These are phyloP conservation scores for Saxidomus purpurata DNA, from an alignment of 1,140 invertebrate species.

Conservation along the genomic window DNA sequence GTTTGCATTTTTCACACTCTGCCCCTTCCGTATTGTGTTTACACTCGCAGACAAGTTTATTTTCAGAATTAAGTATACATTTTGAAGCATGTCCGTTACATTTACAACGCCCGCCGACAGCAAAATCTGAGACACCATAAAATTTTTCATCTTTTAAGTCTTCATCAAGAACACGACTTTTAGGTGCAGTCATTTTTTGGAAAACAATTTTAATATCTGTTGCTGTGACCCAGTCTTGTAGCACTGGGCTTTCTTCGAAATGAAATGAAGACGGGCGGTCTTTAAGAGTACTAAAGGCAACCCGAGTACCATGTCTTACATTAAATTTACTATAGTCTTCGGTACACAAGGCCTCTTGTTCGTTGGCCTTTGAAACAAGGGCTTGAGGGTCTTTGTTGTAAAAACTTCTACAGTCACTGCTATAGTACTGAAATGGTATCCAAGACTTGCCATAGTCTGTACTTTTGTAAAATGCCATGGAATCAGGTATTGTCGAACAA, in stretches of 20 bases:
- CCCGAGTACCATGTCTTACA: constrained; percentile 87
- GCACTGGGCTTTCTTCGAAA: constrained; percentile 97
- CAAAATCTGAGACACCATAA: constrained; percentile 97
- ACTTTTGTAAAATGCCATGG: constrained; percentile 98
- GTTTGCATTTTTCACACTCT: constrained; percentile 99
- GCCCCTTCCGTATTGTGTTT: constrained; percentile 98
- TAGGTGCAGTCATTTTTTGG: constrained; percentile 68
- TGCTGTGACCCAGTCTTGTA: constrained; percentile 99
- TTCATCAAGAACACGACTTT: constrained; percentile 65
- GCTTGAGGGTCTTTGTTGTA: constrained; percentile 77
- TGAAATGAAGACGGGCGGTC: constrained; percentile 96
- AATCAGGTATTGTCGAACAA: constrained; percentile 97
- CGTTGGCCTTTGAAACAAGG: constrained; percentile 83
- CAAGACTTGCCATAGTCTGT: constrained; percentile 84
- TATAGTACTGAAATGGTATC: constrained; percentile 86
- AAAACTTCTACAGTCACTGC: constrained; percentile 81
- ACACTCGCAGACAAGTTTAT: constrained; percentile 96
- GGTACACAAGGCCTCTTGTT: constrained; percentile 90
- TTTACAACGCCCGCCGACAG: constrained; percentile 99
- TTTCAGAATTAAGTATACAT: constrained; percentile 90
- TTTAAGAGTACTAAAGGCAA: constrained; percentile 98
- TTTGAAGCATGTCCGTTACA: constrained; percentile 99
- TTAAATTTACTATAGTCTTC: constrained; percentile 89
- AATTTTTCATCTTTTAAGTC: constrained; percentile 80
- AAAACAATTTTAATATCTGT: constrained; percentile 98